phyloP scores from a whole-genome alignment of 1,140 invertebrate genomes.

The Battus philenor region DNA sequence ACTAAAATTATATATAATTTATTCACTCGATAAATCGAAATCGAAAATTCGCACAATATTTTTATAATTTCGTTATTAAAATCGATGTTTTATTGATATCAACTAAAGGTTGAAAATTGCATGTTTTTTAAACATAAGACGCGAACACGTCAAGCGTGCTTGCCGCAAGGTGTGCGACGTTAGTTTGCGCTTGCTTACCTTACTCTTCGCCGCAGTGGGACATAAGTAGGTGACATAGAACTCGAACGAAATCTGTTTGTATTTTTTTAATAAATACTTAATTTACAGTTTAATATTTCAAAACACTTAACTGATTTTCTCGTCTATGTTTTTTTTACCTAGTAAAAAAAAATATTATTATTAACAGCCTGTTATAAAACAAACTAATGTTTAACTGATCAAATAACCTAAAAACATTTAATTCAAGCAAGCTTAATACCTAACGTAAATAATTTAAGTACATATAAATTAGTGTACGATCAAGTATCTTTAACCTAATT shows the following conservation, averaged over 20 bases:
- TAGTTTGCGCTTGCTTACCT: slow-evolving; percentile 45
- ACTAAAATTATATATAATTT: neutral
- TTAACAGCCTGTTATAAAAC: too few species aligned
- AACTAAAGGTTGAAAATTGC: slow-evolving; percentile 21
- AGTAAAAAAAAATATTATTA: too few species aligned
- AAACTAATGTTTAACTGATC: too few species aligned
- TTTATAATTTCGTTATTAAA: slow-evolving; percentile 11
- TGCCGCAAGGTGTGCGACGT: slow-evolving; percentile 37
- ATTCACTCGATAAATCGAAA: neutral
- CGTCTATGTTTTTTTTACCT: too few species aligned
- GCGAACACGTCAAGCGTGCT: slow-evolving; percentile 37
- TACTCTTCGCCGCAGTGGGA: slow-evolving; percentile 27
- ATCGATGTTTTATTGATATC: slow-evolving; percentile 12
- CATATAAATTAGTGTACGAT: too few species aligned
- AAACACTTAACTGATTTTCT: too few species aligned
- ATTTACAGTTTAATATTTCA: neutral
- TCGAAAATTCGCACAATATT: slow-evolving; percentile 14
- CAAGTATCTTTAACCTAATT: too few species aligned
- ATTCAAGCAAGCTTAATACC: too few species aligned
- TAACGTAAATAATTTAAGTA: too few species aligned
- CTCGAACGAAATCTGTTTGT: slow-evolving; percentile 23
- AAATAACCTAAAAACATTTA: too few species aligned
- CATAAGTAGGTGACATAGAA: slow-evolving; percentile 45
- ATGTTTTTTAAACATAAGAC: slow-evolving; percentile 19
- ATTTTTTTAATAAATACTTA: slow-evolving; percentile 6